Conservation (phyloP, 2,113 vertebrate species). For the Corynorhinus townsendii region DNA sequence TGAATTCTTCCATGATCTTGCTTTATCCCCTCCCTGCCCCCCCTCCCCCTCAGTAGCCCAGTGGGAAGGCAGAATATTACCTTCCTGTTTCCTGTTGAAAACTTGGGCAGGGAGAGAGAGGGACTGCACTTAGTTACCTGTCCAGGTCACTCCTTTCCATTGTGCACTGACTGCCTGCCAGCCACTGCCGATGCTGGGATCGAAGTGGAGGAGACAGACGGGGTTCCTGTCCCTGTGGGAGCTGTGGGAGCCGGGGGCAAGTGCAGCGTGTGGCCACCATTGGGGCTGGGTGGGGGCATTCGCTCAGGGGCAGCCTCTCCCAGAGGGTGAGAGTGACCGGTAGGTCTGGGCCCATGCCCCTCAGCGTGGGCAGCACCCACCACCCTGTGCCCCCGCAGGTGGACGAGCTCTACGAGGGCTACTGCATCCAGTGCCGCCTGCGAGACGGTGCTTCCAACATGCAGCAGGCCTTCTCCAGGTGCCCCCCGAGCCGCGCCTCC, state of each 20-base stretch:
- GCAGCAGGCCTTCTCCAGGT: conserved; percentile 90
- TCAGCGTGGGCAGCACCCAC: rapidly evolving
- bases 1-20: rapidly evolving
- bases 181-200: not conserved
- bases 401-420: conserved; percentile 95
- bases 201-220: rapidly evolving
- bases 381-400: conserved; percentile 79
- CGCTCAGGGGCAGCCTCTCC: not conserved
- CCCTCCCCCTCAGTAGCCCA: rapidly evolving
- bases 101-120: not conserved
- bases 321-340: not conserved
- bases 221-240: not conserved
- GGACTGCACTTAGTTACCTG: rapidly evolving
- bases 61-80: rapidly evolving
- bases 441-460: conserved; percentile 93
- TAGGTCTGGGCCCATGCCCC: rapidly evolving
- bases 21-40: not conserved
- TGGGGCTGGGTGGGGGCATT: too few relatives aligned
- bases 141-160: not conserved
- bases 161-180: not conserved
- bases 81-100: not conserved
- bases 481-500: conserved; percentile 89
- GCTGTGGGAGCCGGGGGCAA: rapidly evolving
- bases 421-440: conserved; percentile 93
- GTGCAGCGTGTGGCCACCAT: rapidly evolving